Base-by-base conservation (phyloP, 2,888 invertebrate species). In the Rutpela maculata region DNA sequence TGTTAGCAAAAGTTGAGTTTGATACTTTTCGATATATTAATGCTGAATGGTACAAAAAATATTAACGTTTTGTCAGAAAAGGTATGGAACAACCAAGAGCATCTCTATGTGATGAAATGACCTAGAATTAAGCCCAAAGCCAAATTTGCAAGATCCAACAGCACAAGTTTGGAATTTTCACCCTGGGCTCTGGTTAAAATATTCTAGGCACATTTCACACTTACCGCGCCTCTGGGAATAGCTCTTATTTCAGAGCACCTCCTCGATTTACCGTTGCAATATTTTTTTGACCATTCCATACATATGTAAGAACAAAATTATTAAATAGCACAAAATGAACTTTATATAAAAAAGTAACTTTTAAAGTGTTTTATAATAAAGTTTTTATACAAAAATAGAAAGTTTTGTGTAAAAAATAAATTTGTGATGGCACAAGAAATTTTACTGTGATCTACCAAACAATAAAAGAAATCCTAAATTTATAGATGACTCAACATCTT, bases 351-450 rank as follows among this genome's bases (percentile, higher is more conserved):
- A 63, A 66, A 67, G 59, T 59, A 59, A 57, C 17, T 19, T 57
- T 50, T 66, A 66, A 38, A 43, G 55, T 22, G 26, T 67, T 67
- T 67, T 67, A 59, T 50, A 50, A 50, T n/a, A 50, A 67, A 67
- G 55, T 17, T 77, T 74, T 74, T 70, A 69, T 77, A 77, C 63
- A 77, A 74, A 74, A 77, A 74, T 77, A 77, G 74, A 77, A 77
- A 77, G 56, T 67, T 77, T 72, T 17, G 19, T 69, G 70, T 76
- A 81, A 80, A 76, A 74, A 74, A 73, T 80, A 81, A 79, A 78
- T 79, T 78, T 80, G 81, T 85, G 80, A 86, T 86, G 86, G 87
- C 87, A 87, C 87, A 85, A 86, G 82, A 85, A 78, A 76, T 78
- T 80, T 80, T 79, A 73, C 65, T 62, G 63, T 72, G 35, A 55